These are phyloP conservation scores for Hippoglossus hippoglossus DNA, from an alignment of 2,797 vertebrate species.

Conservation along the genomic window DNA sequence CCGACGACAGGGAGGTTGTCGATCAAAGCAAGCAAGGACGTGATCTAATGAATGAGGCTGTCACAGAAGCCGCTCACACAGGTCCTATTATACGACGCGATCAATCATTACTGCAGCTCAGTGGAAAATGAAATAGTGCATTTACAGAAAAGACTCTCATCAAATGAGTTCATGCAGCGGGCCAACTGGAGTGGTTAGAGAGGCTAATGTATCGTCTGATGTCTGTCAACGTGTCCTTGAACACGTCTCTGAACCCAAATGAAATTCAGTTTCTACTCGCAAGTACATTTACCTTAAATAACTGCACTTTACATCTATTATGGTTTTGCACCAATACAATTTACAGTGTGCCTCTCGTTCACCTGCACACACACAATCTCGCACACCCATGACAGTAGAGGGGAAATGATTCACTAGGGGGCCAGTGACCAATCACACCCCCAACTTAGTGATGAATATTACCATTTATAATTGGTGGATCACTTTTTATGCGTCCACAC, in stretches of 20 bases:
- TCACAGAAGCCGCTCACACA: neutral
- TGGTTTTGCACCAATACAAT: neutral
- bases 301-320: neutral
- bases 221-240: constrained; percentile 11
- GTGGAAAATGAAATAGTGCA: neutral
- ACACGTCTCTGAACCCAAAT: neutral
- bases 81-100: neutral
- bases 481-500: too few species aligned
- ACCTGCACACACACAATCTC: neutral
- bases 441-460: neutral
- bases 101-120: neutral
- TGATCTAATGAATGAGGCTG: neutral
- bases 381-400: neutral
- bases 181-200: neutral
- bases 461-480: too few species aligned
- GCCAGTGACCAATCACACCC: neutral
- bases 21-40: neutral
- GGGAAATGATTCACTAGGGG: neutral
- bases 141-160: neutral
- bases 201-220: neutral
- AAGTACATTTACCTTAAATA: constrained; percentile 4
- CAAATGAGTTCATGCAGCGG: neutral
- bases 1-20: neutral
- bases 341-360: neutral
- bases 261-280: constrained; percentile 8